Percentiles rank a stretch among this genome's conserved stretches.
These are phyloP conservation scores for Elanus axillaris DNA, from an alignment of 2,113 vertebrate species.

Conservation along the genomic window DNA sequence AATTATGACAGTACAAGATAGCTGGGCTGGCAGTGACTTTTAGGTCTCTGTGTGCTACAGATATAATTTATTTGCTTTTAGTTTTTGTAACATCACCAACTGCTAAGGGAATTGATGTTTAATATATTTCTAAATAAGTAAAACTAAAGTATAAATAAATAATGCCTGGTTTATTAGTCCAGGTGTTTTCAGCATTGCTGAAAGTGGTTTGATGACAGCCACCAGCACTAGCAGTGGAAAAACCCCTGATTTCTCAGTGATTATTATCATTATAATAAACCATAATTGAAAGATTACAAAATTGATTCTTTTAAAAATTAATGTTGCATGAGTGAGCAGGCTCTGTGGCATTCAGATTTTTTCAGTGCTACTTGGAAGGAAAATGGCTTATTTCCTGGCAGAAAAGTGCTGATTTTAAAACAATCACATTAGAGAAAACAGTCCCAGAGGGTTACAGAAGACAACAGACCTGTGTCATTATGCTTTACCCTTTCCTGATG, in stretches of 20 bases:
- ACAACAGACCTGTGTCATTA: conserved; percentile 46
- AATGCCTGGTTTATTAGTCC: conserved; percentile 54
- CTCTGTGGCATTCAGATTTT: conserved; percentile 12
- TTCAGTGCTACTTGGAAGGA: conserved; percentile 25
- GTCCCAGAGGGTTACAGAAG: conserved; percentile 42
- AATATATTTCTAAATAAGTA: conserved; percentile 49
- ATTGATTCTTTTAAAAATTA: conserved; percentile 70
- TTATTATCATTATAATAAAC: conserved; percentile 50
- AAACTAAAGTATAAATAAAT: conserved; percentile 60
- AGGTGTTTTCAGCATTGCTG: conserved; percentile 36
- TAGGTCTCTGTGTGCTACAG: background rate
- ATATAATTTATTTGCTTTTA: conserved; percentile 33
- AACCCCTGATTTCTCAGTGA: background rate
- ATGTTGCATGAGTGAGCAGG: conserved; percentile 25
- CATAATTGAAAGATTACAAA: conserved; percentile 65
- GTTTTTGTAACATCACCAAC: background rate
- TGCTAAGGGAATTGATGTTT: conserved; percentile 30
- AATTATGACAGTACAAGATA: background rate
- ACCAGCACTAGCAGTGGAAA: background rate
- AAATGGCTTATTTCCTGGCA: conserved; percentile 36
- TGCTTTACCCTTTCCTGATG: conserved; percentile 48
- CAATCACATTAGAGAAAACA: conserved; percentile 39
- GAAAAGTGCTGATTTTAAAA: conserved; percentile 50
- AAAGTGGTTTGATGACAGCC: conserved; percentile 27
- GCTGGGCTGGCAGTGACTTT: background rate